Conservation (phyloP, 2,888 invertebrate species). For the Sepiola atlantica region DNA sequence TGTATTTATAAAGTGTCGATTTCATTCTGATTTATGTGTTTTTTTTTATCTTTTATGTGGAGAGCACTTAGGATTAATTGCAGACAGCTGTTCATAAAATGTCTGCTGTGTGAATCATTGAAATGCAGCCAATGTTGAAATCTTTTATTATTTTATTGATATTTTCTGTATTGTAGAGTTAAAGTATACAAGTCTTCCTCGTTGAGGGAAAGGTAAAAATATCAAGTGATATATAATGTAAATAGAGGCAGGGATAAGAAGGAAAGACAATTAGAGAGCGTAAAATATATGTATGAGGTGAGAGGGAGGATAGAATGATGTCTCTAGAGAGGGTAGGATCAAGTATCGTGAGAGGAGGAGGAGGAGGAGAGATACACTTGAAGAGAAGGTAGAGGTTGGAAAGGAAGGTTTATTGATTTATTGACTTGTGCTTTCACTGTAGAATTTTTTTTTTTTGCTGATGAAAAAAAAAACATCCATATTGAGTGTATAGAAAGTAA, state of each 20-base stretch:
- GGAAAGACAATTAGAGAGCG: not conserved
- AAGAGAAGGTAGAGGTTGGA: too few species aligned
- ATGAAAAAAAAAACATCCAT: not conserved
- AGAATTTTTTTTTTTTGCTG: not conserved
- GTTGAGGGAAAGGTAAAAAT: not conserved
- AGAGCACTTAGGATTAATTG: not conserved
- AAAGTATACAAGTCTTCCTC: too few species aligned
- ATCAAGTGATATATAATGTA: not conserved
- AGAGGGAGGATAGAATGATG: not conserved
- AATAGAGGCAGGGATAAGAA: not conserved
- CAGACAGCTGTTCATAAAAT: not conserved
- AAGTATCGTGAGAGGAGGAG: not conserved
- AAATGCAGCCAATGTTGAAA: not conserved
- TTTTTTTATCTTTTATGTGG: not conserved
- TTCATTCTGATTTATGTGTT: too few species aligned
- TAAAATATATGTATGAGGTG: not conserved
- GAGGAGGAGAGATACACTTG: not conserved
- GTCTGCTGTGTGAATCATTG: not conserved
- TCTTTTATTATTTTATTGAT: not conserved
- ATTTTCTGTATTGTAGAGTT: not conserved
- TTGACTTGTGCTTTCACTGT: not conserved
- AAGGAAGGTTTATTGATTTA: not conserved
- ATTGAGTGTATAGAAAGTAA: not conserved
- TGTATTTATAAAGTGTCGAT: too few species aligned
- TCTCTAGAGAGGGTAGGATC: not conserved